A percentile compares a stretch with the other conserved stretches of the same genome.
Evolutionary conservation across 2,113 vertebrate species (phyloP).

Genomic region (Calyptommatus sinebrachiatus): DNA sequence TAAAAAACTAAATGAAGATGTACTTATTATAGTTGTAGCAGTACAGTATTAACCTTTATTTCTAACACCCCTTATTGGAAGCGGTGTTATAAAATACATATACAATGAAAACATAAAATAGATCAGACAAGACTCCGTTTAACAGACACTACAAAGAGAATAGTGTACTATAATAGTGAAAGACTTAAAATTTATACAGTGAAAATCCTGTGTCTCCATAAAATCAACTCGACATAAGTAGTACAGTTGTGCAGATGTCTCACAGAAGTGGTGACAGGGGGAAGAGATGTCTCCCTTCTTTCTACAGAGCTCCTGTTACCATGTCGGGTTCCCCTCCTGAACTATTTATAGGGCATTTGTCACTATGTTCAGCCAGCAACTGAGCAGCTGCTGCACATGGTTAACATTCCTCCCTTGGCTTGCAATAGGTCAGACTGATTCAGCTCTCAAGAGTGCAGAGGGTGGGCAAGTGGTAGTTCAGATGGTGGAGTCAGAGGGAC

Average conservation of each 20-base stretch:
- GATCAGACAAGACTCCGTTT: no score
- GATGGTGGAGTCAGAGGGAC: not conserved
- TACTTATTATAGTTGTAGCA: no score
- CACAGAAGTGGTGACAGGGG: not conserved
- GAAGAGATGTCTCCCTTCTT: not conserved
- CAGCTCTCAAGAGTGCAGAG: not conserved
- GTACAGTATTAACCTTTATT: no score
- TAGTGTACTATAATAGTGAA: no score
- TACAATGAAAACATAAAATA: no score
- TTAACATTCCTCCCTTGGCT: not conserved
- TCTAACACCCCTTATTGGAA: no score
- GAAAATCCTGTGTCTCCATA: not conserved
- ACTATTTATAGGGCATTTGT: constrained; percentile 30
- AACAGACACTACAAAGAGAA: no score
- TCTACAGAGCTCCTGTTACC: not conserved
- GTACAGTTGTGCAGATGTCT: not conserved
- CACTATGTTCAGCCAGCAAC: not conserved
- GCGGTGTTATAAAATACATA: no score
- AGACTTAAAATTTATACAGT: not conserved
- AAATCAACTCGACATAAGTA: not conserved
- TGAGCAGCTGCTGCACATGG: not conserved
- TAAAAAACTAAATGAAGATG: no score
- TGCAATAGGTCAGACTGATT: not conserved
- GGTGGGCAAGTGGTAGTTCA: not conserved
- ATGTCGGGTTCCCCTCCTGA: not conserved